Evolutionary conservation across 2,888 invertebrate species (phyloP), one percentile per base, ranked within the genome.

Genomic region (Ethmia dodecea): DNA sequence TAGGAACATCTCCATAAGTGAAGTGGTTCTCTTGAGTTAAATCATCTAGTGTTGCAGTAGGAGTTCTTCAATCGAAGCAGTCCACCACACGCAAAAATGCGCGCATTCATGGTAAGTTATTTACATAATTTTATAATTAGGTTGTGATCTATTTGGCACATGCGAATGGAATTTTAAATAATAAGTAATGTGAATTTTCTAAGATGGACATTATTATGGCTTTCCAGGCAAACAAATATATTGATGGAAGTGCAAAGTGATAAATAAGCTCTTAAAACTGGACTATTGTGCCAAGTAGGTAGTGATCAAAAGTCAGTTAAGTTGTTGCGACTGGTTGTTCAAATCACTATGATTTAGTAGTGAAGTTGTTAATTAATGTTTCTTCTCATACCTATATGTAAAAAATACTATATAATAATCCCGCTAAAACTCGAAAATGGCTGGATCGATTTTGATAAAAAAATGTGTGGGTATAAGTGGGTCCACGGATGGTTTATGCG

Each of bases 101-200:
- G 86, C 54, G 67, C 76, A 54, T 83, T 86, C 52, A 66, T 84
- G 86, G 86, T 86, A 77, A 86, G 86, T 76, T 48, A 41, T 68
- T 63, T 61, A 45, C 42, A 49, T 40, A 44, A 37, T 35, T 39
- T 48, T 45, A 18, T 39, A 45, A 43, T 42, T 33, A 33, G 36
- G 39, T 35, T 41, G 14, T 33, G 8, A 16, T 20, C 60, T 68
- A 64, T 68, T 72, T 75, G 65, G 74, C 76, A 69, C 62, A 63
- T 58, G 71, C 71, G 71, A 72, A 63, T 58, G 45, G 41, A 41
- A 37, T 40, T 42, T 33, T 39, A 31, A 42, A 35, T 12, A 38
- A 35, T 22, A 22, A n/a, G n/a, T 33, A 40, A 37, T 41, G 26
- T 30, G 26, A 13, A 43, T 53, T 47, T 35, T 25, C n/a, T n/a